Base-by-base conservation (phyloP, 1,140 invertebrate genomes). In the Laupala kohalensis region DNA sequence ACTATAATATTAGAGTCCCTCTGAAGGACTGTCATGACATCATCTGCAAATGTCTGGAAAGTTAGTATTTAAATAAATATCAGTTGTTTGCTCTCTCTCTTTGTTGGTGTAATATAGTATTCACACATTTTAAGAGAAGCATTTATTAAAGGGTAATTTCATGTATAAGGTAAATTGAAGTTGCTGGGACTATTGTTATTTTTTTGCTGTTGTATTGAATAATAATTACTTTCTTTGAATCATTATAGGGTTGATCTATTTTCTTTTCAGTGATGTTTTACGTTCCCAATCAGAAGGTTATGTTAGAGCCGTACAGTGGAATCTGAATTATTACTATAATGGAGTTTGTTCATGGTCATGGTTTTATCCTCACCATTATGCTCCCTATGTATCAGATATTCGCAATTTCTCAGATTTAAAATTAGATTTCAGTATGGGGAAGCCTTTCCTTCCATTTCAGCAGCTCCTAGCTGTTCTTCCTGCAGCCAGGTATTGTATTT, bases 281-380 rank as follows among this genome's bases (percentile, higher is more conserved):
- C 81, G 84, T 67, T 86, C 88, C n/a, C 92, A 97, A 80, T 92
- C 92, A 1, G 87, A 89, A 77, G 89, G 91, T 67, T 99, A 98
- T 80, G 90, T 99, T 6, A 83, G 87, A 70, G 96, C 94, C 0
- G 89, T 99, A 71, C 96, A 99, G 77, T 99, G 97, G 97, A 96
- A 96, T 78, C 82, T 99, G 5, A 86, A 92, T 78, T 99, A 99
- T 81, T 99, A 99, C 80, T 99, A 97, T 80, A 89, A 96, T 75
- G 96, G 97, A 26, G 94, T 95, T 67, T 91, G 90, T 30, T 97
- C 94, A 1, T 99, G 97, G 97, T 94, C 93, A 25, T 99, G 96
- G 96, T 88, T 78, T 75, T 99, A 97, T 81, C 95, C 95, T 0
- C 92, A 94, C 77, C 96, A 99, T 80, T 99, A 98, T 81, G 92